phyloP scores from a whole-genome alignment of 2,113 vertebrate species.

The Oostethus manadensis region DNA sequence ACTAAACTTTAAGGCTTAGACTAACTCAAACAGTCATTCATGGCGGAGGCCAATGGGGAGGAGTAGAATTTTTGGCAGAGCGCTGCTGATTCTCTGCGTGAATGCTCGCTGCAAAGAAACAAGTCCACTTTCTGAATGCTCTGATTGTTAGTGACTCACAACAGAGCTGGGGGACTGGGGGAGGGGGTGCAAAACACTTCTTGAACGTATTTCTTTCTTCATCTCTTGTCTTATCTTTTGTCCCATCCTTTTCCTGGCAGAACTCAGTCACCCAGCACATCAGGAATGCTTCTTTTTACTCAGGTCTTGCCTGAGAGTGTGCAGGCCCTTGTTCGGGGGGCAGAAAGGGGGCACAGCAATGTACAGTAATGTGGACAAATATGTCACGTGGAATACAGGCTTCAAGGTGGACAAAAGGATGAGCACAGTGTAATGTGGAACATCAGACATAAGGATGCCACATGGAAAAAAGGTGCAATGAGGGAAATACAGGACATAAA shows the following conservation, averaged over 20 bases:
- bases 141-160: constrained; percentile 4
- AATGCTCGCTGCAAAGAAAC: not conserved
- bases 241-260: not conserved
- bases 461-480: not conserved
- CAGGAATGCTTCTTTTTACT: constrained; percentile 5
- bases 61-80: not conserved
- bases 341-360: not conserved
- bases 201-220: not conserved
- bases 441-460: not conserved
- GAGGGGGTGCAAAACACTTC: not conserved
- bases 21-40: too few species aligned
- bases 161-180: not conserved
- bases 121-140: not conserved
- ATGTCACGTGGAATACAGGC: not conserved
- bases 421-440: not conserved
- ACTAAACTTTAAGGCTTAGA: too few species aligned
- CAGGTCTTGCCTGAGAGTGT: not conserved
- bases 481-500: not conserved
- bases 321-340: not conserved
- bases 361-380: not conserved
- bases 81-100: too few species aligned
- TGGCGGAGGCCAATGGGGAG: not conserved
- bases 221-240: not conserved
- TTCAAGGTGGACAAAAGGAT: not conserved
- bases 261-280: not conserved